Conservation (phyloP, 2,797 vertebrate species). For the Anisognathus igniventris region DNA sequence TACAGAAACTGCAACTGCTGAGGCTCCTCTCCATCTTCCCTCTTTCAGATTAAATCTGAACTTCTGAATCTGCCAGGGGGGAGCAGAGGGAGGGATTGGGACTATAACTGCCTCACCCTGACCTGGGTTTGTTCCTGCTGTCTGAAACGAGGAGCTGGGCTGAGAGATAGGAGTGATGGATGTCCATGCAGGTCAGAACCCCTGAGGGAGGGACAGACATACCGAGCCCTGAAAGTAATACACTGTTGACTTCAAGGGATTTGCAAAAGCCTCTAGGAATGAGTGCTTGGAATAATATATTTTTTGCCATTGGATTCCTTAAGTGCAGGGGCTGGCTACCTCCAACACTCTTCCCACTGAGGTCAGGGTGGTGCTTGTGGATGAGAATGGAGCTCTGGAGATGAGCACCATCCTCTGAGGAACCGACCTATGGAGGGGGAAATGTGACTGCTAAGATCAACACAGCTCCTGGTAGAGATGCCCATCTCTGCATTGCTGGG, state of each 20-base stretch:
- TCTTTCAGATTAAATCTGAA: slow-evolving; percentile 27
- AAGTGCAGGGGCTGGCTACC: neutral
- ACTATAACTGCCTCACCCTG: accelerated
- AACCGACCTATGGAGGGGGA: neutral
- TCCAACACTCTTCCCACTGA: neutral
- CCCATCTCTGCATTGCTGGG: neutral
- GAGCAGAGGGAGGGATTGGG: neutral
- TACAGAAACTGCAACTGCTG: slow-evolving; percentile 13
- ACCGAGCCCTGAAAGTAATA: neutral
- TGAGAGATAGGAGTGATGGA: neutral
- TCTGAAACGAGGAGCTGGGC: neutral
- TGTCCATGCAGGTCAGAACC: neutral
- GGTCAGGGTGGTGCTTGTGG: neutral
- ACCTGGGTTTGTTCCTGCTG: neutral
- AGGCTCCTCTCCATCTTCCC: neutral
- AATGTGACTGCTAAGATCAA: accelerated
- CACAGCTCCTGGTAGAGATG: neutral
- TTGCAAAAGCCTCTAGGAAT: neutral
- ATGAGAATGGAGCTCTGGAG: neutral
- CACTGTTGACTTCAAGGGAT: neutral
- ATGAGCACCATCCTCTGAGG: neutral
- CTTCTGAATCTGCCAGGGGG: slow-evolving; percentile 5
- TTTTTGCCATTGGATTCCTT: neutral
- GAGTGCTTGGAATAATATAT: neutral
- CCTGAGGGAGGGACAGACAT: neutral